Percentiles rank a stretch among this genome's conserved stretches.
These are phyloP conservation scores for Lithophane ornitopus DNA, from an alignment of 2,888 invertebrate species.

Conservation along the genomic window DNA sequence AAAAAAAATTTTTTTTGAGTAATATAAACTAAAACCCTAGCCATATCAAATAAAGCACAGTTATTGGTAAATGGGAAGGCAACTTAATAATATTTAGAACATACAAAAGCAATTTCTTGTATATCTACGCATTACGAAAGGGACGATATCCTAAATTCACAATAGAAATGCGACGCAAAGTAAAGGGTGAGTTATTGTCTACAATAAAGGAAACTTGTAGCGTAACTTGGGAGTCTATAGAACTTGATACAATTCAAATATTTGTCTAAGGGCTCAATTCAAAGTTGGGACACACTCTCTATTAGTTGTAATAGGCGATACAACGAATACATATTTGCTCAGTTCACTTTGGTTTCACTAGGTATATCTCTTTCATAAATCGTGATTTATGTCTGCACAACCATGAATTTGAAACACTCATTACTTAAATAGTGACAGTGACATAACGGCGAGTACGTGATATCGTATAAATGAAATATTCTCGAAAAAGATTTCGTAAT, in stretches of 20 bases:
- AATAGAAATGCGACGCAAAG: constrained; percentile 48
- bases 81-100: constrained; percentile 12
- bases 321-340: constrained; percentile 6
- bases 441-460: constrained; percentile 48
- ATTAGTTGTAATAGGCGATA: constrained; percentile 26
- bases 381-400: constrained; percentile 37
- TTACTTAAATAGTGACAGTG: constrained; percentile 39
- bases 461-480: constrained; percentile 37
- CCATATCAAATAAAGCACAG: not conserved
- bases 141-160: constrained; percentile 30
- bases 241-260: constrained; percentile 58
- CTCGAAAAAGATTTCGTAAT: constrained; percentile 31
- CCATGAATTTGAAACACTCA: constrained; percentile 40
- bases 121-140: constrained; percentile 25
- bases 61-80: not conserved
- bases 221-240: constrained; percentile 38
- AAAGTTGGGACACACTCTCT: constrained; percentile 50
- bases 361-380: constrained; percentile 8
- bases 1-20: too few species aligned
- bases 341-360: constrained; percentile 10
- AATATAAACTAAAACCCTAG: too few species aligned
- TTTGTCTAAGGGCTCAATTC: constrained; percentile 48
- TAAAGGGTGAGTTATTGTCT: constrained; percentile 57
- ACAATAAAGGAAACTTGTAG: constrained; percentile 50
- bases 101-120: constrained; percentile 29